These are phyloP conservation scores for Sphinx pinastri DNA, from an alignment of 2,888 invertebrate genomes.

Conservation along the genomic window DNA sequence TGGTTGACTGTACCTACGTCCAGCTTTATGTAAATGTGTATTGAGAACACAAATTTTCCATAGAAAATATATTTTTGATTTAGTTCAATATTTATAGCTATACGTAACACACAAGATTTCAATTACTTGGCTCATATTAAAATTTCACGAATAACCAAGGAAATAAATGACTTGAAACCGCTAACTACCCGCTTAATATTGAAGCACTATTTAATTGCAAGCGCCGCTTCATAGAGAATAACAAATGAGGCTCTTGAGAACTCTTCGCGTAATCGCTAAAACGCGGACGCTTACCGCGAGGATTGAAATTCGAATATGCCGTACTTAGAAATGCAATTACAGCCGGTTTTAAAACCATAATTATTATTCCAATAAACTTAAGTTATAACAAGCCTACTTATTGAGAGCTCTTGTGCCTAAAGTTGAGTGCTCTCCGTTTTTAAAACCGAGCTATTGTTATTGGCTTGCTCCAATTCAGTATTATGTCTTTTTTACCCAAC, in stretches of 20 bases:
- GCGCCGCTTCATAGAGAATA: slow-evolving; percentile 9
- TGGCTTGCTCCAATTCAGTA: too few relatives aligned
- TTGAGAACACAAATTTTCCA: too few relatives aligned
- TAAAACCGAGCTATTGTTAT: too few relatives aligned
- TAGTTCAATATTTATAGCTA: too few relatives aligned
- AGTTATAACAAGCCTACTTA: neutral
- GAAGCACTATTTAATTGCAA: slow-evolving; percentile 4
- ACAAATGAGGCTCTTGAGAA: slow-evolving; percentile 11
- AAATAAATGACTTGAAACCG: neutral
- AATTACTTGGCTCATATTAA: neutral
- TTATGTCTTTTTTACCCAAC: too few relatives aligned
- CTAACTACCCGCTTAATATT: slow-evolving; percentile 4
- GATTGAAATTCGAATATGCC: neutral
- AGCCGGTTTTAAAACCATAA: neutral
- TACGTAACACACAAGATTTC: neutral
- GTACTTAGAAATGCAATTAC: neutral
- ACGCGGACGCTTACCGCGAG: neutral
- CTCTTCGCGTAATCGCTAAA: slow-evolving; percentile 7
- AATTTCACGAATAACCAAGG: too few relatives aligned
- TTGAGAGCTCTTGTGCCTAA: neutral
- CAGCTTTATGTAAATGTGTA: too few relatives aligned
- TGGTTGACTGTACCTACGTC: too few relatives aligned
- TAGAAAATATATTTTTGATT: too few relatives aligned
- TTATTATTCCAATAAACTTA: neutral
- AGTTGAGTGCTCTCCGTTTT: too few relatives aligned